Conservation (phyloP, 2,888 invertebrate genomes). For the Caenorhabditis virilis region DNA sequence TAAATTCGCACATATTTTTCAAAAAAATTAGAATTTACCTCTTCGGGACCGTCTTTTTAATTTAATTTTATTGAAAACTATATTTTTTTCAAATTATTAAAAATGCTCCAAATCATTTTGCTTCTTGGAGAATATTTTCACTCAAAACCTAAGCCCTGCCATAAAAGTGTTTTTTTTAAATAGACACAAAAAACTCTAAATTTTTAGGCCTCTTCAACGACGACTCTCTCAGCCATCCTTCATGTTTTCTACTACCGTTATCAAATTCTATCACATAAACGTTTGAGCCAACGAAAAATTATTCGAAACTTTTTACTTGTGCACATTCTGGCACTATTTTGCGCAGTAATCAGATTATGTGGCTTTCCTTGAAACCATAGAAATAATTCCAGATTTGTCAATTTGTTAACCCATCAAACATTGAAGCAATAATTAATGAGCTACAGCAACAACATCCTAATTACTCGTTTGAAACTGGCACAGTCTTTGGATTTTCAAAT, state of each 20-base stretch:
- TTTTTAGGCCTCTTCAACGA: constrained; percentile 30
- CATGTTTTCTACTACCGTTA: constrained; percentile 35
- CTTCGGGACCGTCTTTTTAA: too few relatives aligned
- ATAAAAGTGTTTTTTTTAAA: neutral
- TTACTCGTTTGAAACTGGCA: constrained; percentile 7
- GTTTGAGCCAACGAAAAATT: constrained; percentile 11
- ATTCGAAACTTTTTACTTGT: constrained; percentile 22
- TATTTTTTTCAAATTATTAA: too few relatives aligned
- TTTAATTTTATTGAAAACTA: too few relatives aligned
- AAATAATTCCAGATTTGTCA: constrained; percentile 14
- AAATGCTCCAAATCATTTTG: too few relatives aligned
- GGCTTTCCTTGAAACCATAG: neutral
- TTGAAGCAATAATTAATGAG: constrained; percentile 17
- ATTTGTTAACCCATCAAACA: constrained; percentile 29
- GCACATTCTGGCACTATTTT: constrained; percentile 22
- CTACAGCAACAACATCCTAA: constrained; percentile 11
- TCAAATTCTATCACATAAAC: constrained; percentile 26
- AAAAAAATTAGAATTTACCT: too few relatives aligned
- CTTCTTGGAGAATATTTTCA: too few relatives aligned
- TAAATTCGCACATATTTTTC: too few relatives aligned
- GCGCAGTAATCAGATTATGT: constrained; percentile 2
- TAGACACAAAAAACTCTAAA: neutral
- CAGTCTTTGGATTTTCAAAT: constrained; percentile 25
- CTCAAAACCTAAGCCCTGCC: too few relatives aligned
- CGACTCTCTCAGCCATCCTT: constrained; percentile 25